phyloP scores from a whole-genome alignment of 2,113 vertebrate species.

The Brachirus orientalis region DNA sequence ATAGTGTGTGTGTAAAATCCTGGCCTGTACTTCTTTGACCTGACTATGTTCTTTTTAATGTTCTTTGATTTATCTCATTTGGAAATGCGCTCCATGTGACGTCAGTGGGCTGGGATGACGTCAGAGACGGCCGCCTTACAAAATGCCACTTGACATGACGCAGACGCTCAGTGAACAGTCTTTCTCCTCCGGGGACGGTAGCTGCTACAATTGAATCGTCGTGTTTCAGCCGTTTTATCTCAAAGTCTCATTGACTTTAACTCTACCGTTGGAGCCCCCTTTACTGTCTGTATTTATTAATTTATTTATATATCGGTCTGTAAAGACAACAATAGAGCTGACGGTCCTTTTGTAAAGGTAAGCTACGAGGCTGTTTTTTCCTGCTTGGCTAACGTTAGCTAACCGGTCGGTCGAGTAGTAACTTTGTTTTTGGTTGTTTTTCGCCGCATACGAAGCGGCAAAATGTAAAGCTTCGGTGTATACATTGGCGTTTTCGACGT shows the following conservation, averaged over 20 bases:
- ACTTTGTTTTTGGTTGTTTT: not conserved
- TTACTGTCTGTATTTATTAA: not conserved
- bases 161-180: slow-evolving; percentile 61
- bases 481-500: rapidly evolving
- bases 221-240: slow-evolving; percentile 11
- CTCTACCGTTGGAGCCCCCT: not conserved
- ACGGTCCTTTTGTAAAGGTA: slow-evolving; percentile 80
- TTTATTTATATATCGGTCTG: slow-evolving; percentile 23
- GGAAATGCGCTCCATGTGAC: slow-evolving; percentile 22
- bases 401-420: slow-evolving; percentile 2
- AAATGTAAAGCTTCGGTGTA: not conserved
- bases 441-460: not conserved
- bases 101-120: slow-evolving; percentile 48
- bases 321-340: slow-evolving; percentile 59
- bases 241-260: slow-evolving; percentile 2
- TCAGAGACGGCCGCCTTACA: slow-evolving; percentile 13
- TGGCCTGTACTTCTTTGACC: too few relatives aligned
- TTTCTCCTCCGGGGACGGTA: slow-evolving; percentile 35
- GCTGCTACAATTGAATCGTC: not conserved
- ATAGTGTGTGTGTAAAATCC: too few relatives aligned
- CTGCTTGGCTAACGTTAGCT: slow-evolving; percentile 28
- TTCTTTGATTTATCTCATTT: too few relatives aligned
- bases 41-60: too few relatives aligned
- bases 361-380: slow-evolving; percentile 1
- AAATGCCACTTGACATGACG: slow-evolving; percentile 61